These are phyloP conservation scores for Trachelus stipa DNA, from an alignment of 2,888 invertebrate genomes.

Conservation along the genomic window DNA sequence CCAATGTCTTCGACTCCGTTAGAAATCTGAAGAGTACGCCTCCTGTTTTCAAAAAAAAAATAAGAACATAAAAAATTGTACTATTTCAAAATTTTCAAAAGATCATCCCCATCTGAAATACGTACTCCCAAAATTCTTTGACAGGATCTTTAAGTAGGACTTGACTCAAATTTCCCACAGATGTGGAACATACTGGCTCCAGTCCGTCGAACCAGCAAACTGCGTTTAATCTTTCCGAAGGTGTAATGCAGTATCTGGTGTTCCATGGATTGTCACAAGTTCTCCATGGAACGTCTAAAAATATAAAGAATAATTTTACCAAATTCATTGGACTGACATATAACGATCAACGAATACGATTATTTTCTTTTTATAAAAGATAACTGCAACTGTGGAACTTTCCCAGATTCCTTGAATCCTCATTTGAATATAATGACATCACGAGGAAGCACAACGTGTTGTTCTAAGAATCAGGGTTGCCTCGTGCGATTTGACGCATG, in stretches of 20 bases:
- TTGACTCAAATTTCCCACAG: constrained; percentile 77
- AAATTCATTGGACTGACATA: not conserved
- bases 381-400: not conserved
- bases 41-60: constrained; percentile 69
- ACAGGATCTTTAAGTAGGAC: constrained; percentile 88
- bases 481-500: not conserved
- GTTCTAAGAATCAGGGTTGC: not conserved
- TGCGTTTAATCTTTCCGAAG: constrained; percentile 81
- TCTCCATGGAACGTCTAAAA: constrained; percentile 90
- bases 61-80: too few relatives aligned
- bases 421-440: not conserved
- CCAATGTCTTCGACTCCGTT: constrained; percentile 92
- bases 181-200: constrained; percentile 71
- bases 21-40: constrained; percentile 92
- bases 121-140: constrained; percentile 99
- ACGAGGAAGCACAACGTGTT: not conserved
- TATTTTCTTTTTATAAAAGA: not conserved
- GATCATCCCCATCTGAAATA: constrained; percentile 33
- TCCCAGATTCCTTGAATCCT: not conserved
- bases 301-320: not conserved
- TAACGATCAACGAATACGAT: not conserved
- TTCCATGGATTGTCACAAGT: constrained; percentile 96
- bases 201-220: constrained; percentile 76
- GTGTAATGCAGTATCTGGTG: constrained; percentile 88
- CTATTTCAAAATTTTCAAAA: not conserved